Evolutionary conservation across 2,888 invertebrate genomes (phyloP), one percentile per base, ranked within the genome.

Genomic region (Hipparchia sbordonii): DNA sequence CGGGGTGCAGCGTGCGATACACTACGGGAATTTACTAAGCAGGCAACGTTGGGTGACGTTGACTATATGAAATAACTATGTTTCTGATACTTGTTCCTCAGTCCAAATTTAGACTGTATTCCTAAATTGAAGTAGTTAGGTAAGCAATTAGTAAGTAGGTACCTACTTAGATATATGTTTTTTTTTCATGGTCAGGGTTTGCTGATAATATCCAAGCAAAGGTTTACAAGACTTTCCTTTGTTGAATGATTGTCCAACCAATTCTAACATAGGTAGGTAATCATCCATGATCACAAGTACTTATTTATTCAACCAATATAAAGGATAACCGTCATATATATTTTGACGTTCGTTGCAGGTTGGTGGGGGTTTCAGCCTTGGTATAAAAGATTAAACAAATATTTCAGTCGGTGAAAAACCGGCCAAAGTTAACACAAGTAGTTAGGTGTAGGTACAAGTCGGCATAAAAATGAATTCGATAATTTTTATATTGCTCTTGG

Each of bases 231-330:
- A 23, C 23, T 48, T 23, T 62, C 9, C 13, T 46, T 9, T 62
- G 48, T 48, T 46, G 62, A 51, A 23, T 23, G 65, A 51, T 65
- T 65, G 65, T 33, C 10, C 51, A 52, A 33, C 6, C 52, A 52
- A 65, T 65, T 33, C 23, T 65, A 10, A 59, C 5, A 3, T n/a
- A 23, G 23, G 23, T 23, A 23, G 62, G 12, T 70, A 67, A 72
- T 67, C 48, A 52, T 52, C n/a, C 23, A 71, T 77, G 76, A 80
- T 79, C 74, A 39, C 39, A 39, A 1, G 39, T 39, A 4, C 3
- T 39, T 82, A 84, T 86, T 84, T 86, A 81, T 79, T 74, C 74
- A 59, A 48, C 48, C 62, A 82, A 86, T 82, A 39, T 70, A 72
- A 74, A 54, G 78, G 75, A 73, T 70, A 68, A 71, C 13, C 23